Conservation (phyloP, 2,797 vertebrate genomes). For the Octomys mimax region DNA sequence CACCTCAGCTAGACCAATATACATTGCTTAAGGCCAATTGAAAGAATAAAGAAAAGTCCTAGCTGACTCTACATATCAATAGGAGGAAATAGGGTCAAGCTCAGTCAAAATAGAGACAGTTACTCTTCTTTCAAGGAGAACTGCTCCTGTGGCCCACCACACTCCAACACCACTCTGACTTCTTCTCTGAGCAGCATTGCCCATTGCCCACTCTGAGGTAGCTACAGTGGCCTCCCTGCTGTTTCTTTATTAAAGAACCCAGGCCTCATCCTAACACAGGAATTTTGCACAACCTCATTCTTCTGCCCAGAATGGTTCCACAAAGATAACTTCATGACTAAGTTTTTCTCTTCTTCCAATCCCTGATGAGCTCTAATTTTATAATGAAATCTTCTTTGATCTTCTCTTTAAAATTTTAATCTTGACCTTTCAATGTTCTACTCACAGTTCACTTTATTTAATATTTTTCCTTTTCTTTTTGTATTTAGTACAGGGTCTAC, state of each 20-base stretch:
- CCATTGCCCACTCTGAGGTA: background rate
- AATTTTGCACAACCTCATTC: background rate
- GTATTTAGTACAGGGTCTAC: too few relatives aligned
- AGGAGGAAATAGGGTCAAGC: too few relatives aligned
- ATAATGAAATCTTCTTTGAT: background rate
- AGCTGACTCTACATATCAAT: too few relatives aligned
- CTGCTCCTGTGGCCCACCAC: too few relatives aligned
- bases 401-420: constrained; percentile 2
- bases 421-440: background rate
- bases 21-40: too few relatives aligned
- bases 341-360: background rate
- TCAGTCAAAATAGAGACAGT: too few relatives aligned
- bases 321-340: background rate
- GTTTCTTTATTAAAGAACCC: background rate
- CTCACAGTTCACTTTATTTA: background rate
- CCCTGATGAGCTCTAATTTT: background rate
- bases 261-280: background rate
- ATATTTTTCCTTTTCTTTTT: too few relatives aligned
- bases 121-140: too few relatives aligned
- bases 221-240: background rate
- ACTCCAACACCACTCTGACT: background rate
- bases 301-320: background rate
- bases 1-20: too few relatives aligned
- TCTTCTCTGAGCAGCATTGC: background rate
- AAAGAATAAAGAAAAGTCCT: too few relatives aligned